These are phyloP conservation scores for Octonoba sinensis DNA, from an alignment of 2,888 invertebrate species.

Conservation along the genomic window DNA sequence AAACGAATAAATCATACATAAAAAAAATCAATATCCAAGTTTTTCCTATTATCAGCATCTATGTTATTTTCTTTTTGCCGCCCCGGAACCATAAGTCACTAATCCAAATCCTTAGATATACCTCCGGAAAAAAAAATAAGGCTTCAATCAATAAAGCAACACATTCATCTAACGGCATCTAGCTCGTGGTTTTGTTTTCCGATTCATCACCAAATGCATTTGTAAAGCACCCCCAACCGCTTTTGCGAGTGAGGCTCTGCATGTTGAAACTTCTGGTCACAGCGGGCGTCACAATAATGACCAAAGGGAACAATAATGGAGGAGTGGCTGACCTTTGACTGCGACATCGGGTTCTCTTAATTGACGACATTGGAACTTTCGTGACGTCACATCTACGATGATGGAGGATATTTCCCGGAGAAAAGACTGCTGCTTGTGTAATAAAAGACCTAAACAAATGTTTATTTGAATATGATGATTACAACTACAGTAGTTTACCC, in stretches of 20 bases:
- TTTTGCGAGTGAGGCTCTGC: constrained; percentile 1
- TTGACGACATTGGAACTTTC: constrained; percentile 43
- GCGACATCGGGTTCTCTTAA: constrained; percentile 46
- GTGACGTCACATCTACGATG: constrained; percentile 20
- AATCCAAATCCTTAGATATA: too few species aligned
- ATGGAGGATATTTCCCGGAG: constrained; percentile 8
- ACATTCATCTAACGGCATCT: too few species aligned
- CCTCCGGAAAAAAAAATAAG: too few species aligned
- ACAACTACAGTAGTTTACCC: constrained; percentile 7
- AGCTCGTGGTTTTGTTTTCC: too few species aligned
- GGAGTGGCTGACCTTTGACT: constrained; percentile 53
- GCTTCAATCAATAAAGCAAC: too few species aligned
- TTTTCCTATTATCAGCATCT: too few species aligned
- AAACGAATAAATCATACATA: too few species aligned
- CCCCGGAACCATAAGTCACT: too few species aligned
- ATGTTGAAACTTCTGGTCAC: constrained; percentile 45
- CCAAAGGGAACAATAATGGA: constrained; percentile 50
- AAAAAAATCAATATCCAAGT: too few species aligned
- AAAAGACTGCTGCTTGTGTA: constrained; percentile 18
- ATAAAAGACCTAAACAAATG: constrained; percentile 46
- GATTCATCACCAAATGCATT: not conserved
- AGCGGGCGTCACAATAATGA: constrained; percentile 51
- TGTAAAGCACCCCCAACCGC: constrained; percentile 9
- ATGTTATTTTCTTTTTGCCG: too few species aligned
- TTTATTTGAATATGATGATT: constrained; percentile 21